A percentile compares a stretch with the other conserved stretches of the same genome.
These are phyloP conservation scores for Tortricodes alternella DNA, from an alignment of 2,888 invertebrate species.

Conservation along the genomic window DNA sequence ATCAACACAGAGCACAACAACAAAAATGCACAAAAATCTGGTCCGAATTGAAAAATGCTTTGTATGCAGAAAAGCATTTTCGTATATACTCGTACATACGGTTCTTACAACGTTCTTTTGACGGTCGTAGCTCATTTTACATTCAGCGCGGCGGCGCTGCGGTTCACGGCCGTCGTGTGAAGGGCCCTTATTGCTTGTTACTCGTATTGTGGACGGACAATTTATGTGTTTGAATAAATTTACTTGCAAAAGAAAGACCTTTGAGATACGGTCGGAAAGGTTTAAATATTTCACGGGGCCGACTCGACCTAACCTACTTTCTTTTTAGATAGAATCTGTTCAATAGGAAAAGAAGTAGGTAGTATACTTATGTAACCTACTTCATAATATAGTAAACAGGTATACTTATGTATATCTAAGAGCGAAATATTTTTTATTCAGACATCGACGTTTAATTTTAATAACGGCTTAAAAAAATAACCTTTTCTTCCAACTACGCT, in stretches of 20 bases:
- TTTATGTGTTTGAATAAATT: constrained; percentile 16
- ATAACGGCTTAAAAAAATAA: too few relatives aligned
- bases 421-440: too few relatives aligned
- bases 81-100: not conserved
- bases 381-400: too few relatives aligned
- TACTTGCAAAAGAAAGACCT: constrained; percentile 4
- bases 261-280: not conserved
- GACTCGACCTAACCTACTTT: not conserved
- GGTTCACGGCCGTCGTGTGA: constrained; percentile 1
- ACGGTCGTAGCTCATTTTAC: not conserved
- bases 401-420: too few relatives aligned
- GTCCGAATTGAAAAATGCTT: constrained; percentile 1
- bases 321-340: not conserved
- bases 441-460: too few relatives aligned
- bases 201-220: constrained; percentile 18
- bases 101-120: not conserved
- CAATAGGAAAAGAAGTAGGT: too few relatives aligned
- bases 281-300: not conserved
- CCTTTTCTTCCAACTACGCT: too few relatives aligned
- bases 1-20: constrained; percentile 2
- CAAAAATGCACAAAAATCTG: not conserved
- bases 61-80: constrained; percentile 2
- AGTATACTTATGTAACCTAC: too few relatives aligned
- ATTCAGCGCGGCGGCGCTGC: constrained; percentile 13
- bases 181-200: constrained; percentile 10